Evolutionary conservation across 2,888 invertebrate species (phyloP), one percentile per base, ranked within the genome.

Genomic region (Ernsta delagoae): DNA sequence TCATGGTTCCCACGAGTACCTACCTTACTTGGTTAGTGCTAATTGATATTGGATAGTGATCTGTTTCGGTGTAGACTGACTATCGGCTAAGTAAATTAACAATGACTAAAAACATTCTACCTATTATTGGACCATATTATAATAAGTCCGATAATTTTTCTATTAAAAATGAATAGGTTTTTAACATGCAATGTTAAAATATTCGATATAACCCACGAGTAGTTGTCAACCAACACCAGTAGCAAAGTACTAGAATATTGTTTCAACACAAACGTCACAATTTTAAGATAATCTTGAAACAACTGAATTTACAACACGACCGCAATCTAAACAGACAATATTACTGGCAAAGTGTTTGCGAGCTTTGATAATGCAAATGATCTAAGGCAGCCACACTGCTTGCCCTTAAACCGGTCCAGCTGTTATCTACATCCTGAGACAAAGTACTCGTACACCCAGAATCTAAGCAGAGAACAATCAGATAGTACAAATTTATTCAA

Each of bases 401-500:
- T 61, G 67, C 54, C 67, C 50, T 31, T 16, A 41, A 59, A 67
- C 66, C 66, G 34, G 66, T 60, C 36, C n/a, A 8, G 41, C 59
- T 34, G 39, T 60, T 67, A 67, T 67, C 66, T 67, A 11, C 54
- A 61, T 54, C 60, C 66, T 56, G 66, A 61, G 54, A 11, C 60
- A 53, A 54, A 61, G 36, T 67, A 67, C 54, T n/a, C n/a, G n/a
- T n/a, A n/a, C n/a, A n/a, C n/a, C n/a, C 66, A 12, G 43, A 54
- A 67, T 67, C 66, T 67, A 67, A 67, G 61, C 54, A 36, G 54
- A 45, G 43, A 60, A 66, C 59, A 59, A 67, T 67, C 66, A 50
- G 66, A 67, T 67, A 60, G 31, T 54, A 67, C 67, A 61, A 67
- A 67, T 67, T 67, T 67, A 67, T 67, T 67, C 67, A 67, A 61